Conservation (phyloP, 2,797 vertebrate genomes). For the Danio kyathit region DNA sequence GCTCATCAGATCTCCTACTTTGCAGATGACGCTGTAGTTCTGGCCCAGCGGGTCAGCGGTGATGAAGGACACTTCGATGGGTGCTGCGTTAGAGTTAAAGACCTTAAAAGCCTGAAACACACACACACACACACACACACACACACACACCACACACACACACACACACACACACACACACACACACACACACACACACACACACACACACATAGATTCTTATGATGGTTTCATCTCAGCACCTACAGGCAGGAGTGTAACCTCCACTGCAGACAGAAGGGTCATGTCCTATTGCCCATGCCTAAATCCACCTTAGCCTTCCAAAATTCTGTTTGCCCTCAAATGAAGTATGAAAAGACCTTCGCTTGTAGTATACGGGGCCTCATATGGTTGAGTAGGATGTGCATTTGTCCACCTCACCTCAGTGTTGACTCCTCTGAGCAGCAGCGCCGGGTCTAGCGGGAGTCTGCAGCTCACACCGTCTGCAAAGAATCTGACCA, state of each 20-base stretch:
- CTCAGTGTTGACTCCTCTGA: conserved; percentile 84
- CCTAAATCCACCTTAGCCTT: too few relatives aligned
- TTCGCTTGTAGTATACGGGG: too few relatives aligned
- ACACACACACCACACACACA: background rate
- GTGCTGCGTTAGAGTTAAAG: conserved; percentile 91
- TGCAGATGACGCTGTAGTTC: conserved; percentile 91
- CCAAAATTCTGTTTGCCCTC: too few relatives aligned
- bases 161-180: background rate
- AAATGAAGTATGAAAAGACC: too few relatives aligned
- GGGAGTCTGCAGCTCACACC: conserved; percentile 87
- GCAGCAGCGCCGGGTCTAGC: conserved; percentile 86
- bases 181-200: background rate
- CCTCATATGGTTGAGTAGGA: too few relatives aligned
- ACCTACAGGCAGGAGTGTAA: too few relatives aligned
- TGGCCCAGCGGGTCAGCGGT: conserved; percentile 87
- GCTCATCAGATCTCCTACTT: conserved; percentile 74
- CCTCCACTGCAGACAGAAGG: too few relatives aligned
- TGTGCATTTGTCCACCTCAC: conserved; percentile 69
- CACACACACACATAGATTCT: background rate
- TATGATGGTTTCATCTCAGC: background rate
- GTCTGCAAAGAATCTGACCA: conserved; percentile 83
- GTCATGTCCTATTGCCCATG: too few relatives aligned
- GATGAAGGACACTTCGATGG: conserved; percentile 89
- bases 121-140: background rate
- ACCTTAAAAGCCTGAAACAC: conserved; percentile 86